Base-by-base conservation (phyloP, 2,888 invertebrate species). In the Trilocha varians region DNA sequence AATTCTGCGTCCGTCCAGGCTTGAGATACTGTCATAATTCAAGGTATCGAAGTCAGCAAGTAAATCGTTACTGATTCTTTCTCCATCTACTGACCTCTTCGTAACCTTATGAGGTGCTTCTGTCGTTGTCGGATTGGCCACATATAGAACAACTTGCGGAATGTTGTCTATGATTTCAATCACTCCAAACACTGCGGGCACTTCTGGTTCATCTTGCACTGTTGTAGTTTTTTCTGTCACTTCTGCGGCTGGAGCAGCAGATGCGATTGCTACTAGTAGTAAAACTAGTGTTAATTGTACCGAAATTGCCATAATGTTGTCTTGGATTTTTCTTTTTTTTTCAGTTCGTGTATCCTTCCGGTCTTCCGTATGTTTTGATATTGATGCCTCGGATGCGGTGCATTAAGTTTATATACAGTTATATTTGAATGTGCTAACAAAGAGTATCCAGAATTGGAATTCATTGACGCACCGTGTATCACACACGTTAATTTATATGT, bases 1-100 rank as follows among this genome's bases (percentile, higher is more conserved):
- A 35, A 85, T 84, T 57, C 78, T 78, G 43, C 85, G 68, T 5
- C 78, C 78, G 34, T 62, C 78, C 1, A 83, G 43, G 44, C 70
- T 67, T 1, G 69, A 58, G 6, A 74, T 46, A 2, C 69, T 70
- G 34, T 67, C 78, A 36, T 66, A 68, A 13, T 68, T 55, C 2
- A 68, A 55, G 3, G 65, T 71, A 5, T 84, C 82, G n/a, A 67
- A 61, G 39, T 73, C 66, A n/a, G 71, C 70, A 37, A 84, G 48
- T 15, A 85, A 55, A 42, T 82, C 83, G 43, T 72, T 74, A 49
- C 65, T 72, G 0, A 71, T 70, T 44, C 74, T 75, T 41, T 80
- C 80, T 40, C 70, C 77, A 33, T 72, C 64, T 1, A 65, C 62
- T 9, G 79, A 79, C 41, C 85, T 69, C 57, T 72, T 84, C 25